These are phyloP conservation scores for Platorchestia sp. DNA, from an alignment of 1,140 invertebrate genomes.

Conservation along the genomic window DNA sequence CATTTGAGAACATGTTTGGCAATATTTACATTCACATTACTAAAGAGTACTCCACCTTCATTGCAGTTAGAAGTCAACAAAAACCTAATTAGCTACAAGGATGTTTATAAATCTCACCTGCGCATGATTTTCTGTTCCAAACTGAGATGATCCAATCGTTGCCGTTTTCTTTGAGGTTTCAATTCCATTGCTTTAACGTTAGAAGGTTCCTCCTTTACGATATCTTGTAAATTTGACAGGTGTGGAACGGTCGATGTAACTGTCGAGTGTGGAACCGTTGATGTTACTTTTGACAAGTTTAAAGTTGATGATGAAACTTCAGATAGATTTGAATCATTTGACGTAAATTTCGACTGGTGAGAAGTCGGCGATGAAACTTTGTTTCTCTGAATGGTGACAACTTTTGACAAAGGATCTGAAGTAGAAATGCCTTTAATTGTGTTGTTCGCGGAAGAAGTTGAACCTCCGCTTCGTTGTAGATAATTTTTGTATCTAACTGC, in stretches of 20 bases:
- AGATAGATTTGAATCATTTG: too few species aligned
- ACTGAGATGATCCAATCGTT: slow-evolving; percentile 8
- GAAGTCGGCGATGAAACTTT: neutral
- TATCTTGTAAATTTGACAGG: neutral
- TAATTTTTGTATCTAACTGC: neutral
- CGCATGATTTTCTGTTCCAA: neutral
- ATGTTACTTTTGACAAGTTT: too few species aligned
- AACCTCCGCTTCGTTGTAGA: neutral
- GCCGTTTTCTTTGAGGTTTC: neutral
- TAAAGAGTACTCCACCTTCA: too few species aligned
- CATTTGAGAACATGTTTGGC: too few species aligned
- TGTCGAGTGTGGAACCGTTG: too few species aligned
- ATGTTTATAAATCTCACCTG: neutral
- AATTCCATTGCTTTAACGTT: neutral
- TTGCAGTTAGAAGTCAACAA: too few species aligned
- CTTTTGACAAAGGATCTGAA: neutral
- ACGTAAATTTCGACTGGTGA: neutral
- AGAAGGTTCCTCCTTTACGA: neutral
- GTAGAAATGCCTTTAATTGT: neutral
- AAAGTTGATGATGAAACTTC: too few species aligned
- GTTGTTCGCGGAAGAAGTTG: neutral
- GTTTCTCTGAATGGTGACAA: neutral
- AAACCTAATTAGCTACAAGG: too few species aligned
- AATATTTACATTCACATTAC: too few species aligned
- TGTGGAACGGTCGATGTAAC: neutral